phyloP scores from a whole-genome alignment of 2,888 invertebrate species.

The Eutolmus rufibarbis region DNA sequence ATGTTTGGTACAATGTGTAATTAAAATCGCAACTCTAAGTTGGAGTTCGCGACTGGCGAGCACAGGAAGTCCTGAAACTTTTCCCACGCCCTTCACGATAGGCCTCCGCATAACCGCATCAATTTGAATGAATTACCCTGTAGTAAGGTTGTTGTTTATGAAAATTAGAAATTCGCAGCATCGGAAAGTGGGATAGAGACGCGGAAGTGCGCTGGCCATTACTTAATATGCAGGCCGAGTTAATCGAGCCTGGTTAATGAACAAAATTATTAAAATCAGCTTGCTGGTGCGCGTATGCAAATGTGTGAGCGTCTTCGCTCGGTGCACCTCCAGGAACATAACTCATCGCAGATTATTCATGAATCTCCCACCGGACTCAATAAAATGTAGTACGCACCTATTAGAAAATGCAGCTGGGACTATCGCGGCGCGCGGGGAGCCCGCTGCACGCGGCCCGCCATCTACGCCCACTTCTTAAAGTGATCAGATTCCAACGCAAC shows the following conservation, averaged over 20 bases:
- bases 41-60: too few species aligned
- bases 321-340: neutral
- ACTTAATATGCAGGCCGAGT: constrained; percentile 29
- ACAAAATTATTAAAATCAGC: constrained; percentile 26
- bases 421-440: constrained; percentile 28
- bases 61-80: neutral
- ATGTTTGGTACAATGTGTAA: too few species aligned
- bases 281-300: neutral
- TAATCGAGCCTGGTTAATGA: constrained; percentile 24
- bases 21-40: too few species aligned
- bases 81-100: neutral
- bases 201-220: neutral
- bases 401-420: constrained; percentile 7
- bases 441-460: constrained; percentile 43
- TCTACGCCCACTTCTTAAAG: constrained; percentile 35
- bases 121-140: neutral
- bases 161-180: neutral
- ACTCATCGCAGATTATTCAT: constrained; percentile 28
- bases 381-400: constrained; percentile 44
- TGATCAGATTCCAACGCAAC: constrained; percentile 44
- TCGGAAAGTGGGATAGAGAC: neutral
- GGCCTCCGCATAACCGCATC: neutral
- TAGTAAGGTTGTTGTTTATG: neutral
- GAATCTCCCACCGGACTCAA: constrained; percentile 38
- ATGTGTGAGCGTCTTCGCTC: neutral